Evolutionary conservation across 2,113 vertebrate genomes (phyloP).

Genomic region (Peromyscus maniculatus): DNA sequence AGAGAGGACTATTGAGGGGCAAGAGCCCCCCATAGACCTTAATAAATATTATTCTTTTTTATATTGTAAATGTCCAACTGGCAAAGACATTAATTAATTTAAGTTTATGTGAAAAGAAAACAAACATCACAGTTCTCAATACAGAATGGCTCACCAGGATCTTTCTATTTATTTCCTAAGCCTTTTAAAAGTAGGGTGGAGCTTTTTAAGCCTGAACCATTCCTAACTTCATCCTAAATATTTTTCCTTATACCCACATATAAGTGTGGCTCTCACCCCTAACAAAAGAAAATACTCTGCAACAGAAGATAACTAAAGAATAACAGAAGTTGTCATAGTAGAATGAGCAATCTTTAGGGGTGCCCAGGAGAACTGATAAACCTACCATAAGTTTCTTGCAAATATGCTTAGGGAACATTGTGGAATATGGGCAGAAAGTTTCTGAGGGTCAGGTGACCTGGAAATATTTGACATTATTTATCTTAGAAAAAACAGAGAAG

Average conservation of each 20-base stretch:
- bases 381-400: background rate
- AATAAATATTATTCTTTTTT: no score
- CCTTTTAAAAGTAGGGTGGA: background rate
- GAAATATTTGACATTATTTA: background rate
- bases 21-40: no score
- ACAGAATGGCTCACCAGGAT: background rate
- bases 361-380: background rate
- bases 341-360: background rate
- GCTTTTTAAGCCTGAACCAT: no score
- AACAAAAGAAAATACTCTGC: no score
- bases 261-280: background rate
- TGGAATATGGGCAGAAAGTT: background rate
- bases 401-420: background rate
- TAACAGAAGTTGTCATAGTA: background rate
- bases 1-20: no score
- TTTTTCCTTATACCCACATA: background rate
- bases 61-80: background rate
- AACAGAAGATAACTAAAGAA: background rate
- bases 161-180: background rate
- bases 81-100: background rate
- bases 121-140: background rate
- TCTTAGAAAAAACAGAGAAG: background rate
- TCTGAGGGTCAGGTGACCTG: background rate
- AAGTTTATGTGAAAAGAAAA: background rate
- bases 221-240: background rate